Percentiles rank a stretch among this genome's conserved stretches.
Conservation (phyloP, 1,140 invertebrate genomes). For the Melanaphis sacchari region DNA sequence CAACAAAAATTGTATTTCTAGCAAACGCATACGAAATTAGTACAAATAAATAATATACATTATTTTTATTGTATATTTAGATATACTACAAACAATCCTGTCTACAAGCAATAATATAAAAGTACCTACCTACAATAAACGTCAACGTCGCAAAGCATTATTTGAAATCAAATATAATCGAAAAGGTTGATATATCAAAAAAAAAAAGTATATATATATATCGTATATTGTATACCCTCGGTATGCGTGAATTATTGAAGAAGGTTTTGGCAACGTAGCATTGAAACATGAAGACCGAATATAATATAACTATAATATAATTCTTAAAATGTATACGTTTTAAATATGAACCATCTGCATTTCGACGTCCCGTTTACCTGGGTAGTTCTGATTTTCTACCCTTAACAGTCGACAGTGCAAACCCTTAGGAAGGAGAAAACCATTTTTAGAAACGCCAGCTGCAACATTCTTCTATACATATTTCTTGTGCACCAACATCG, state of each 20-base stretch:
- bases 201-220: background rate
- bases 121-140: background rate
- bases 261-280: constrained; percentile 45
- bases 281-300: background rate
- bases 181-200: background rate
- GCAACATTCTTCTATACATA: background rate
- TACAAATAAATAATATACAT: background rate
- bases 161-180: constrained; percentile 3
- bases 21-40: background rate
- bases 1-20: background rate
- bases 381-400: constrained; percentile 42
- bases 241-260: background rate
- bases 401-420: background rate
- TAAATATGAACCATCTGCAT: constrained; percentile 38
- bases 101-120: background rate
- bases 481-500: background rate
- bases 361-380: constrained; percentile 37
- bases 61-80: background rate
- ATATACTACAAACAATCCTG: background rate
- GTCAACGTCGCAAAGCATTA: background rate
- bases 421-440: constrained; percentile 46
- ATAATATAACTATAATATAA: background rate
- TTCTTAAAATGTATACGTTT: background rate
- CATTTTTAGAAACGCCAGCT: constrained; percentile 47
- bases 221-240: background rate